Conservation (phyloP, 2,888 invertebrate genomes). For the Diachrysia chrysitis region DNA sequence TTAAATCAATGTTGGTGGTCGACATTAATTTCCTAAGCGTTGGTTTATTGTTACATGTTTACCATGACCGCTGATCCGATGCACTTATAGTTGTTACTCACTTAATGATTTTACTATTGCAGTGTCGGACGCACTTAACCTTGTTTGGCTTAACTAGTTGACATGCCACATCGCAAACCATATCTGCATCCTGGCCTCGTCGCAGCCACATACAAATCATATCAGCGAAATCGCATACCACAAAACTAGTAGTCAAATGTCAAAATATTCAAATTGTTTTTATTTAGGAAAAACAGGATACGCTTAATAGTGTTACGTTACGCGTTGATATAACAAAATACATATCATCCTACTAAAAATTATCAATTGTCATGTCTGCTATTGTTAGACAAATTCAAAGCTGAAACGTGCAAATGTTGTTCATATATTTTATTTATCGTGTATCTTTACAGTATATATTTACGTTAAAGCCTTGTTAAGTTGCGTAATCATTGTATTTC, state of each 20-base stretch:
- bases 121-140: constrained; percentile 76
- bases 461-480: constrained; percentile 62
- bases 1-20: constrained; percentile 68
- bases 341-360: constrained; percentile 52
- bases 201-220: constrained; percentile 58
- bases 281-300: constrained; percentile 47
- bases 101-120: constrained; percentile 75
- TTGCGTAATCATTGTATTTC: constrained; percentile 70
- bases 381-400: constrained; percentile 69
- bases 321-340: constrained; percentile 34
- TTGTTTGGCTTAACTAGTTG: constrained; percentile 78
- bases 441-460: constrained; percentile 54
- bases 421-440: constrained; percentile 55
- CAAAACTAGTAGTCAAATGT: constrained; percentile 15
- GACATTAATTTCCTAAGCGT: constrained; percentile 71
- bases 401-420: constrained; percentile 54
- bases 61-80: constrained; percentile 79
- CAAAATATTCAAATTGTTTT: constrained; percentile 41
- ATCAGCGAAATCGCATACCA: constrained; percentile 41
- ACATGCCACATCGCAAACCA: constrained; percentile 73
- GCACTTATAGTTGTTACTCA: constrained; percentile 74
- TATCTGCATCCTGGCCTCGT: constrained; percentile 74
- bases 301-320: constrained; percentile 27
- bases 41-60: constrained; percentile 78
- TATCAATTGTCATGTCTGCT: constrained; percentile 65